A percentile compares a stretch with the other conserved stretches of the same genome.
Evolutionary conservation across 37 sponge, comb jelly and placozoan genomes (phyloP).

Genomic region (Diacarnus erythraeanus): DNA sequence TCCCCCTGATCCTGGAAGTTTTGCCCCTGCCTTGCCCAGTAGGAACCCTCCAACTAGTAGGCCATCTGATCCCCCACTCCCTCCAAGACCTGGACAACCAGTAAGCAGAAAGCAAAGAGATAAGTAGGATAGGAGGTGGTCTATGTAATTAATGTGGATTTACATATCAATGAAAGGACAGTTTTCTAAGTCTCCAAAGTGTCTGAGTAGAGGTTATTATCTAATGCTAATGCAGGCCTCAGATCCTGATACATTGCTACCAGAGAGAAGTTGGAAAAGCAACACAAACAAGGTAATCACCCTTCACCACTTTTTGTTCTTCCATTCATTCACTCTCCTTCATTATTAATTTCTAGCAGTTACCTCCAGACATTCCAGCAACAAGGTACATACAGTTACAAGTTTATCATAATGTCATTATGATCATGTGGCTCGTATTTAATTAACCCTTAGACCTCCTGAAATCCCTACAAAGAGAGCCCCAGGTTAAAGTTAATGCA

Average conservation of each 20-base stretch:
- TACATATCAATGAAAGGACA: not conserved
- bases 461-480: conserved; percentile 17
- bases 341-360: not conserved
- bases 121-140: too few relatives aligned
- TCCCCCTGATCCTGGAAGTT: not conserved
- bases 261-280: not conserved
- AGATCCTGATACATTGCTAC: not conserved
- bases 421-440: not conserved
- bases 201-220: not conserved
- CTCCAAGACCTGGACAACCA: conserved; percentile 5
- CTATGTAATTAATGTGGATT: too few relatives aligned
- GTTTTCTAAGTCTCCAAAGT: not conserved
- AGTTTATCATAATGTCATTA: not conserved
- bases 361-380: not conserved
- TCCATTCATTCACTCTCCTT: not conserved
- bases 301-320: not conserved
- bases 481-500: conserved; percentile 14
- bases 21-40: not conserved
- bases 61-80: not conserved
- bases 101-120: too few relatives aligned
- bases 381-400: not conserved
- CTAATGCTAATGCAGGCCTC: not conserved
- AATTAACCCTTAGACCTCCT: conserved; percentile 11
- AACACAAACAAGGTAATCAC: not conserved
- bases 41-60: not conserved